A percentile compares a stretch with the other conserved stretches of the same genome.
Evolutionary conservation across 1,140 invertebrate species (phyloP).

Genomic region (Polyergus mexicanus): DNA sequence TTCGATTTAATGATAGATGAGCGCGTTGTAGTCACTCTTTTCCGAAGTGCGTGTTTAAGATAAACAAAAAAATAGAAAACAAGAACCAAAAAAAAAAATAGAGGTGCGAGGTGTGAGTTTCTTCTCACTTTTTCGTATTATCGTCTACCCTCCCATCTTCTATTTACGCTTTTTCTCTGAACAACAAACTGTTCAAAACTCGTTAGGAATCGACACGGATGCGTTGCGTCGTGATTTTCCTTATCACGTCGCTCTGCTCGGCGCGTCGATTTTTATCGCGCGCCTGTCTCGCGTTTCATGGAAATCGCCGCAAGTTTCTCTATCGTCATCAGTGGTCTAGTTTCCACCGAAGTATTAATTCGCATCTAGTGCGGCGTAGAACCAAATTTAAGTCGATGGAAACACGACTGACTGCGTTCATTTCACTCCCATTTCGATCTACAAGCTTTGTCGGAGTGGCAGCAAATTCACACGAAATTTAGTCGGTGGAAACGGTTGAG

Average conservation of each 20-base stretch:
- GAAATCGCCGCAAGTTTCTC: slow-evolving; percentile 40
- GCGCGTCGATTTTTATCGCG: slow-evolving; percentile 50
- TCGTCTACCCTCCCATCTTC: background rate
- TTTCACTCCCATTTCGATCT: too few relatives aligned
- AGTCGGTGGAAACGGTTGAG: too few relatives aligned
- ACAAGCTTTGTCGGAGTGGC: too few relatives aligned
- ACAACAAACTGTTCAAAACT: background rate
- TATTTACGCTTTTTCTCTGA: background rate
- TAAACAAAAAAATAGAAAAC: background rate
- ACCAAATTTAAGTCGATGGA: too few relatives aligned
- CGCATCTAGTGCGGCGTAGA: too few relatives aligned
- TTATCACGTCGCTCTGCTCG: slow-evolving; percentile 9
- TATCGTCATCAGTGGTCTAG: background rate
- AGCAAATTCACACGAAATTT: too few relatives aligned
- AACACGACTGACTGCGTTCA: too few relatives aligned
- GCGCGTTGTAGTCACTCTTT: too few relatives aligned
- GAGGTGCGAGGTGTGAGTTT: background rate
- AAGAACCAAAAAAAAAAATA: slow-evolving; percentile 16
- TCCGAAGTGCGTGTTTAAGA: background rate
- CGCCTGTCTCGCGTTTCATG: slow-evolving; percentile 23
- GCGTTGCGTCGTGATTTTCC: background rate
- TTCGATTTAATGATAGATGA: too few relatives aligned
- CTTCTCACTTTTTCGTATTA: slow-evolving; percentile 14
- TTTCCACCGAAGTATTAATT: too few relatives aligned
- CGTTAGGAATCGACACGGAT: background rate